A percentile compares a stretch with the other conserved stretches of the same genome.
Conservation (phyloP, 2,797 vertebrate species). For the Pseudocheirus occidentalis region DNA sequence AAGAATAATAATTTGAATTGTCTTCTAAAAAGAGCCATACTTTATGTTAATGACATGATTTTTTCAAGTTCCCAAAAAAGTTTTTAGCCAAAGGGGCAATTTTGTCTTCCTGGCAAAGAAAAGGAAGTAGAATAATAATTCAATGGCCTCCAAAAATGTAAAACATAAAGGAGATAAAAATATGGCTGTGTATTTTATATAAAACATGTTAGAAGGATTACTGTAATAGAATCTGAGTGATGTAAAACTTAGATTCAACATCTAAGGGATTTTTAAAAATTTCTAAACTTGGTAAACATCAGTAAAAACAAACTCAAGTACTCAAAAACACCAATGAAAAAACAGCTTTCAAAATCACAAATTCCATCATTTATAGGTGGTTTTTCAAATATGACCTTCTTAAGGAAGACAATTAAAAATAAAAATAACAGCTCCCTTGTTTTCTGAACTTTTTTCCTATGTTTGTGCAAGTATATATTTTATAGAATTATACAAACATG, state of each 20-base stretch:
- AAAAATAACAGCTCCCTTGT: not conserved
- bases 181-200: not conserved
- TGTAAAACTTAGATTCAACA: slow-evolving; percentile 10
- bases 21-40: slow-evolving; percentile 10
- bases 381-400: not conserved
- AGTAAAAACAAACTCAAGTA: not conserved
- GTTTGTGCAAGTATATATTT: not conserved
- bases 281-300: not conserved
- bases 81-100: slow-evolving; percentile 13
- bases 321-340: not conserved
- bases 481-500: not conserved
- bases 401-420: not conserved
- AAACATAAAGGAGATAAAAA: slow-evolving; percentile 35
- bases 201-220: not conserved
- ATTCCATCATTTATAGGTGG: not conserved
- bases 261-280: not conserved
- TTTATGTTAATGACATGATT: slow-evolving; percentile 10
- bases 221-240: not conserved
- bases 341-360: not conserved
- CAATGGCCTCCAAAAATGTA: not conserved
- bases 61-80: not conserved
- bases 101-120: slow-evolving; percentile 25
- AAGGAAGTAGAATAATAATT: slow-evolving; percentile 28
- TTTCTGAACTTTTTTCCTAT: not conserved
- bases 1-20: not conserved